Base-by-base conservation (phyloP, 2,888 invertebrate genomes). In the Papilio elwesi region DNA sequence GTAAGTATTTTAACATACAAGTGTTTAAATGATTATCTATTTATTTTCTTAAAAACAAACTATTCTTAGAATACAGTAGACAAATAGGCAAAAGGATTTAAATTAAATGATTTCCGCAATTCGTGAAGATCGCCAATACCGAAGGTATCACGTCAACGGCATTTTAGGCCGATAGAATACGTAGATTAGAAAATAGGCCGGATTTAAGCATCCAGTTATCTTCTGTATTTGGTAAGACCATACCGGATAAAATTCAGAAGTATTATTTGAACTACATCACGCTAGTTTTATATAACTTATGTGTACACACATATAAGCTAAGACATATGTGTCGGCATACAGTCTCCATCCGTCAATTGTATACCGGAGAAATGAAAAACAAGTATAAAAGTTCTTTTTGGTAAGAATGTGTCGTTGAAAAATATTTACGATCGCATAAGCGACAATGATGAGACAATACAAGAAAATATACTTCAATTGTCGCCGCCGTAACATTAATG, bases 401-500 rank as follows among this genome's bases (percentile, higher is more conserved):
- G 59, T 67, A 38, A 67, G 36, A 66, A 26, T 4, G 52, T 38
- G 16, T 66, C 38, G 15, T 38, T 67, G 15, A 53, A 52, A 69
- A 63, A 63, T 70, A 62, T 66, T 71, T 62, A 67, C 26, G 59
- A 66, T 66, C 51, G n/a, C 16, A 49, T 48, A 47, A 38, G 26
- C 48, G 68, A 51, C 64, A 68, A 73, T 13, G n/a, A 53, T 36
- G 38, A 53, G 26, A 63, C 48, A 49, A 68, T 38, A 48, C 13
- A 10, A 57, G 6, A 36, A 59, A 52, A 49, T 36, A 59, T 43
- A 64, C 38, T 68, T 65, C 65, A 36, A 65, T 59, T 64, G 38
- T 11, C 47, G 48, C 3, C 48, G 9, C 62, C 1, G 36, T 12
- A 7, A 43, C 57, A 13, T 43, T 16, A 66, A 66, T 16, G 52